Base-by-base conservation (phyloP, 2,797 vertebrate species). In the Bovichtus diacanthus region DNA sequence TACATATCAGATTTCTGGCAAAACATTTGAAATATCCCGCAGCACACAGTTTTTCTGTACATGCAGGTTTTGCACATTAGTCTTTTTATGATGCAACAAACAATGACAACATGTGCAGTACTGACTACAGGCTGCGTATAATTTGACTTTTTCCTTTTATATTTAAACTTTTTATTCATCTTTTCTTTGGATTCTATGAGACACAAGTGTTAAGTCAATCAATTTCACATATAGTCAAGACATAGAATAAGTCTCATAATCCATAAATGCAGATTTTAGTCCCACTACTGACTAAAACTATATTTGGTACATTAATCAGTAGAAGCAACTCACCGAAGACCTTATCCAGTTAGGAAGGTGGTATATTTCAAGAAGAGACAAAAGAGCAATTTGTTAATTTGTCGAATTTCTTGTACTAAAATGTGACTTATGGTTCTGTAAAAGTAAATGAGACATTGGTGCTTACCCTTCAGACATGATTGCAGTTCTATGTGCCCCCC, bases 391-490 rank as follows among this genome's bases (percentile, higher is more conserved):
- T 60, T 65, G 16, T 74, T 72, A 74, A 59, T 11, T 49, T 18
- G 5, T 44, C 0, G 5, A 47, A 76, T 70, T 29, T 75, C 5
- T 38, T 1, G 16, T 1, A 9, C 0, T 1, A 21, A n/a, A 6
- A 64, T 27, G 1, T 34, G 39, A 66, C 21, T 74, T 39, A 39
- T 73, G 2, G 0, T 39, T 21, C 54, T 9, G 36, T 44, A 25
- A 16, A 36, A 18, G 0, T 46, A 16, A 59, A 56, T 55, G 1
- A 59, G 6, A 54, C 11, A n/a, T 38, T 9, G 36, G 2, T 78
- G 87, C 93, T 91, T 83, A 95, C 94, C 27, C 85, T 62, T 93
- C 91, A 90, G 93, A 92, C 94, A 95, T 95, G 76, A 19, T 85
- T 69, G 75, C 49, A 74, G 51, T 62, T 86, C 7, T 63, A 8